These are phyloP conservation scores for Crotalus tigris DNA, from an alignment of 2,113 vertebrate species.

Conservation along the genomic window DNA sequence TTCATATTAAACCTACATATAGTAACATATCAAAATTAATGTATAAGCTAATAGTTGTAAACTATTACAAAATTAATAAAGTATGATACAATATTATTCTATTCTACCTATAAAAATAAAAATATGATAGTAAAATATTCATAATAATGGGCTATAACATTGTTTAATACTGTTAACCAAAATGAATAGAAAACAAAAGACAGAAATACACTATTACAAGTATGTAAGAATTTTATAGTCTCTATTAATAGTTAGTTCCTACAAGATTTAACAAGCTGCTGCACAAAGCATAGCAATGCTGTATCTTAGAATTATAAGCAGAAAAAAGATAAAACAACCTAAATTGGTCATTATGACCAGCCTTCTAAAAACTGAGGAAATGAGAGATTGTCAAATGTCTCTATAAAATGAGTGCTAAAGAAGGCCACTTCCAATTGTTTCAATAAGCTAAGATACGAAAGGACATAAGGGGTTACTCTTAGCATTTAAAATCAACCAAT, in stretches of 20 bases:
- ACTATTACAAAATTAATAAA: not conserved
- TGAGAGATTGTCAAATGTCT: not conserved
- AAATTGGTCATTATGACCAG: not conserved
- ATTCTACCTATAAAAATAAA: not conserved
- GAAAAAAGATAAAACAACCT: not conserved
- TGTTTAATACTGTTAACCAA: not conserved
- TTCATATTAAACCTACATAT: not conserved
- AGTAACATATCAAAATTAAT: not conserved
- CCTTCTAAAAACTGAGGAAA: not conserved
- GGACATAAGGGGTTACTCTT: not conserved
- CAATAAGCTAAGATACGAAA: not conserved
- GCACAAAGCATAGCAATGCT: not conserved
- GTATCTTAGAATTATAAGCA: not conserved
- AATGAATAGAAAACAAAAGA: not conserved
- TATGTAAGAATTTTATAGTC: not conserved
- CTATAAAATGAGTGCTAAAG: not conserved
- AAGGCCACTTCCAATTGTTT: not conserved
- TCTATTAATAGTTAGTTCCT: not conserved
- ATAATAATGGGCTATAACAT: not conserved
- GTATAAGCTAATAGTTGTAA: not conserved
- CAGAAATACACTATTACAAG: not conserved
- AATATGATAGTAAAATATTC: not conserved
- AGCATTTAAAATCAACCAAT: not conserved
- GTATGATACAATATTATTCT: not conserved
- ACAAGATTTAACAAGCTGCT: not conserved